Base-by-base conservation (phyloP, 2,888 invertebrate species). In the Elegia similella region DNA sequence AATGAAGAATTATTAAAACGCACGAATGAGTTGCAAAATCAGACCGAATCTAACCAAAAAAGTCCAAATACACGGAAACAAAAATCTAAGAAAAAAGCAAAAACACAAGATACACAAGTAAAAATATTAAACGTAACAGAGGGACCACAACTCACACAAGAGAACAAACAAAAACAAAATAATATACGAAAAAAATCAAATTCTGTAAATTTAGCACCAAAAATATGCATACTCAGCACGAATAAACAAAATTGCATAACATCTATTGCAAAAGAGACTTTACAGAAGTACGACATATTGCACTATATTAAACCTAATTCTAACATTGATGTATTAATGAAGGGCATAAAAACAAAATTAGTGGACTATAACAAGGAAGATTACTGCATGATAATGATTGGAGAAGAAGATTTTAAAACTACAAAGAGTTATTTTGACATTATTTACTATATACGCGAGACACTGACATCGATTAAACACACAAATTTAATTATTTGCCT, bases 161-260 rank as follows among this genome's bases (percentile, higher is more conserved):
- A n/a, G n/a, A n/a, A n/a, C n/a, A n/a, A n/a, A n/a, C n/a, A n/a
- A n/a, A n/a, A n/a, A 32, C 32, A 8, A 32, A 2, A 1, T 32
- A 32, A 3, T 8, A 32, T 1, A 1, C 7, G 7, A 7, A 32
- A n/a, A n/a, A n/a, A n/a, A n/a, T n/a, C n/a, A n/a, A 6, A 34
- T 12, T 2, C 0, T 10, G 10, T 1, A 34, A 34, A 34, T 2
- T 34, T 3, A n/a, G 0, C 10, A 34, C 34, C 34, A 2, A 56
- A 29, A 59, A 54, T 60, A 30, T 60, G 17, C 17, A 16, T 44
- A 44, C 16, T 44, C 10, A 44, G 44, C 44, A 44, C 44, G 6
- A 44, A 44, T 43, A 43, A 15, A 43, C 43, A 43, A 3, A 43
- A 43, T 16, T 15, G 15, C 1, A 43, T 43, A 7, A 15, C 16